A percentile compares a stretch with the other conserved stretches of the same genome.
Conservation (phyloP, 2,797 vertebrate genomes). For the Pipistrellus kuhlii region DNA sequence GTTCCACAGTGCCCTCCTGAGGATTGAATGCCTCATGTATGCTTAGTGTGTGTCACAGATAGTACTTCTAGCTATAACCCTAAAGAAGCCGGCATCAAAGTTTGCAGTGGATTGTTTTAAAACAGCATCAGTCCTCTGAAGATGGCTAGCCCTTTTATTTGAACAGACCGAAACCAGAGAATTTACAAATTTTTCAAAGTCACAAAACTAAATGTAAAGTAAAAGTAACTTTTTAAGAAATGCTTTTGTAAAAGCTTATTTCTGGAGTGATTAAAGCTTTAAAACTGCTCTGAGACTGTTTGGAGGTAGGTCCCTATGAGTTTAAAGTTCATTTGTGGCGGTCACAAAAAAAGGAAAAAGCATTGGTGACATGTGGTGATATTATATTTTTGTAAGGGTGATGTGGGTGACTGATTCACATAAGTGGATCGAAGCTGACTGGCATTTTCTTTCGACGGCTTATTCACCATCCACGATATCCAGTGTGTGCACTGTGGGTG, state of each 20-base stretch:
- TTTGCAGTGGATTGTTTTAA: neutral
- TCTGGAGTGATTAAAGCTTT: neutral
- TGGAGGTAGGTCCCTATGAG: neutral
- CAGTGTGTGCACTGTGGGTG: neutral
- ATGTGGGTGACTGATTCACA: conserved; percentile 51
- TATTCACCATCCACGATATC: conserved; percentile 54
- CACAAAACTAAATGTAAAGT: neutral
- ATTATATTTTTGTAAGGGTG: neutral
- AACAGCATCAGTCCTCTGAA: neutral
- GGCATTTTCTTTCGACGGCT: conserved; percentile 40
- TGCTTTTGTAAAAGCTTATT: conserved; percentile 32
- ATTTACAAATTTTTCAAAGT: neutral
- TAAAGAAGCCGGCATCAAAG: neutral
- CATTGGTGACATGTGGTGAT: conserved; percentile 41
- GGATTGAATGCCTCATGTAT: conserved; percentile 67
- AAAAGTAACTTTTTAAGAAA: neutral
- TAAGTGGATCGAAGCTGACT: conserved; percentile 43
- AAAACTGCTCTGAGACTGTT: neutral
- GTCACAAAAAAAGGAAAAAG: conserved; percentile 58
- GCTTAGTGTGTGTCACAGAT: neutral
- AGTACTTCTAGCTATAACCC: neutral
- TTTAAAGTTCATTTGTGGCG: conserved; percentile 2
- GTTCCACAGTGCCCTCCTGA: conserved; percentile 84
- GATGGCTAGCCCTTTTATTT: neutral
- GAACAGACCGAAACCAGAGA: neutral